Conservation (phyloP, 2,888 invertebrate species). For the Ornithoptera alexandrae region DNA sequence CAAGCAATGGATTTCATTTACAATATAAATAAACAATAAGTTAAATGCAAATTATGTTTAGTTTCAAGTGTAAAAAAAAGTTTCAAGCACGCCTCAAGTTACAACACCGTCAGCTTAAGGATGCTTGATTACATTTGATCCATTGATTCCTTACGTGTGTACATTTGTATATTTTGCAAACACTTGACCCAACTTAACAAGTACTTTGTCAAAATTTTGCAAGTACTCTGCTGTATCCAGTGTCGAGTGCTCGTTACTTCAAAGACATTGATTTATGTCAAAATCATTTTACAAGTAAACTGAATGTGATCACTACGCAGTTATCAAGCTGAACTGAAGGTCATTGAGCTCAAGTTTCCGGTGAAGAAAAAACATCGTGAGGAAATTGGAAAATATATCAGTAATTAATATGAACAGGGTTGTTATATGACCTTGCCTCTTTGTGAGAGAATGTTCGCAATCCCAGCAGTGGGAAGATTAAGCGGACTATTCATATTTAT, state of each 20-base stretch:
- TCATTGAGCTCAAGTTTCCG: no score
- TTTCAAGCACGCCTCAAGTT: slow-evolving; percentile 14
- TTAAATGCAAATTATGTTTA: neutral
- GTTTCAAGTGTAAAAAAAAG: slow-evolving; percentile 4
- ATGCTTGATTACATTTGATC: slow-evolving; percentile 9
- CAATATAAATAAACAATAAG: neutral
- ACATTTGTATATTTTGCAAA: slow-evolving; percentile 1
- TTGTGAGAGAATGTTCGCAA: no score
- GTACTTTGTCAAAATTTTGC: slow-evolving; percentile 9
- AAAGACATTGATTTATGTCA: slow-evolving; percentile 1
- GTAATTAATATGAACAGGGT: no score
- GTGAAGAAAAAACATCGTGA: no score
- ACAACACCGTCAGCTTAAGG: slow-evolving; percentile 6
- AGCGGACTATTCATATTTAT: no score
- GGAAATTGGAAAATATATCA: no score
- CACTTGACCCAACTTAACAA: slow-evolving; percentile 21
- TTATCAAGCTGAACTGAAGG: no score
- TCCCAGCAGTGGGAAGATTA: no score
- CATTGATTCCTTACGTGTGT: neutral
- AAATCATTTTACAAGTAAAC: neutral
- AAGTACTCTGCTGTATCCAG: slow-evolving; percentile 2
- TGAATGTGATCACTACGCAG: no score
- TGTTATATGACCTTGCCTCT: no score
- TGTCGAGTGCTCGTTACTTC: slow-evolving; percentile 13
- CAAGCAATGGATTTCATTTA: neutral